phyloP scores from a whole-genome alignment of 2,113 vertebrate genomes.

The Brachyhypopomus gauderio region DNA sequence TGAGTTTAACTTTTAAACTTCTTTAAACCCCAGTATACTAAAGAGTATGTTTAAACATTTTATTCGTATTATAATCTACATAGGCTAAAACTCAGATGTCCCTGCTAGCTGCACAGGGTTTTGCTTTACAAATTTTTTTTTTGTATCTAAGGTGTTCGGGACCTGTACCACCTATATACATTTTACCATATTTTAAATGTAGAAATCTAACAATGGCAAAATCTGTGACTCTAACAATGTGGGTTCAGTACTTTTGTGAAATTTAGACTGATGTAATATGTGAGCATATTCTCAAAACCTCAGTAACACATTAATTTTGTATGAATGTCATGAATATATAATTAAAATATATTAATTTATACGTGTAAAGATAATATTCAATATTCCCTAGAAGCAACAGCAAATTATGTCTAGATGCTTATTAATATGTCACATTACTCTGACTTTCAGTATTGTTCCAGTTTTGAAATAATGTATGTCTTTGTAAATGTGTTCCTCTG shows the following conservation, averaged over 20 bases:
- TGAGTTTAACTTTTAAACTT: not conserved
- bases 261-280: too few species aligned
- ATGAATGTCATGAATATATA: not conserved
- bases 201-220: too few species aligned
- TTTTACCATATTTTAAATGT: not conserved
- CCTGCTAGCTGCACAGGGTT: not conserved
- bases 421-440: not conserved
- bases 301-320: not conserved
- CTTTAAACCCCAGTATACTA: not conserved
- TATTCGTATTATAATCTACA: too few species aligned
- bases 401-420: not conserved
- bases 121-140: not conserved
- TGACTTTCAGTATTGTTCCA: conserved; percentile 3
- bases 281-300: too few species aligned
- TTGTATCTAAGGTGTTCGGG: not conserved
- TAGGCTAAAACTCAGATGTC: not conserved
- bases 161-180: not conserved
- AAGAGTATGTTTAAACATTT: not conserved
- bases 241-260: too few species aligned
- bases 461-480: conserved; percentile 13
- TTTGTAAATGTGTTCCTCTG: conserved; percentile 20
- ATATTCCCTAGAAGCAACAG: not conserved
- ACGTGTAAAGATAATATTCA: not conserved
- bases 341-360: not conserved
- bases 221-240: too few species aligned